Evolutionary conservation across 2,888 invertebrate species (phyloP).

Genomic region (Noctua janthe): DNA sequence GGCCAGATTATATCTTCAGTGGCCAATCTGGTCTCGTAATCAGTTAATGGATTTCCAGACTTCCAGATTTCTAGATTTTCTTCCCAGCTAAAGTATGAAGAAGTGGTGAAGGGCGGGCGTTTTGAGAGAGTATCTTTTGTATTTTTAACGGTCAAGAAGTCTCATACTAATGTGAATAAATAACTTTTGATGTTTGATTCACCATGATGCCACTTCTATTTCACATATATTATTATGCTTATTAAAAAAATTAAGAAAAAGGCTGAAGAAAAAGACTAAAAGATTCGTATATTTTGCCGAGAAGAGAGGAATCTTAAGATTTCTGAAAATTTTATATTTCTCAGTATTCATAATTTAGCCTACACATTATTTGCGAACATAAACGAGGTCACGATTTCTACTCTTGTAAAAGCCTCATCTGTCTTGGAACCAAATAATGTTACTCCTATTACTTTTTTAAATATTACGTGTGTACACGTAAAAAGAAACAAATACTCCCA

Average conservation of each 20-base stretch:
- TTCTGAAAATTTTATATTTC: not conserved
- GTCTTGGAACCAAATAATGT: not conserved
- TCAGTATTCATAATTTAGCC: not conserved
- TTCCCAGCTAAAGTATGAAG: not conserved
- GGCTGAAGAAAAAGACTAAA: not conserved
- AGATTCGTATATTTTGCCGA: not conserved
- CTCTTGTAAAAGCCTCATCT: not conserved
- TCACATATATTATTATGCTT: not conserved
- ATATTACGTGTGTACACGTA: not conserved
- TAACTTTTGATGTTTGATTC: not conserved
- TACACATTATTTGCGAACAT: not conserved
- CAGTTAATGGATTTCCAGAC: too few species aligned
- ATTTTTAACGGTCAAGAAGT: not conserved
- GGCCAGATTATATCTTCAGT: too few species aligned
- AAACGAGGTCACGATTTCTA: not conserved
- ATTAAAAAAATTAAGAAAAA: not conserved
- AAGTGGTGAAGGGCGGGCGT: not conserved
- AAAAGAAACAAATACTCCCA: slow-evolving; percentile 14
- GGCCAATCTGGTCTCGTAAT: too few species aligned
- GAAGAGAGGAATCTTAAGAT: not conserved
- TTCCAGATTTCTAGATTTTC: not conserved
- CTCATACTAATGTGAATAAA: not conserved
- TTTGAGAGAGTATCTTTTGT: not conserved
- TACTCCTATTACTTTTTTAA: slow-evolving; percentile 14
- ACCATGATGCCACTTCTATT: not conserved